Evolutionary conservation across 2,113 vertebrate genomes (phyloP).

Genomic region (Synchiropus splendidus): DNA sequence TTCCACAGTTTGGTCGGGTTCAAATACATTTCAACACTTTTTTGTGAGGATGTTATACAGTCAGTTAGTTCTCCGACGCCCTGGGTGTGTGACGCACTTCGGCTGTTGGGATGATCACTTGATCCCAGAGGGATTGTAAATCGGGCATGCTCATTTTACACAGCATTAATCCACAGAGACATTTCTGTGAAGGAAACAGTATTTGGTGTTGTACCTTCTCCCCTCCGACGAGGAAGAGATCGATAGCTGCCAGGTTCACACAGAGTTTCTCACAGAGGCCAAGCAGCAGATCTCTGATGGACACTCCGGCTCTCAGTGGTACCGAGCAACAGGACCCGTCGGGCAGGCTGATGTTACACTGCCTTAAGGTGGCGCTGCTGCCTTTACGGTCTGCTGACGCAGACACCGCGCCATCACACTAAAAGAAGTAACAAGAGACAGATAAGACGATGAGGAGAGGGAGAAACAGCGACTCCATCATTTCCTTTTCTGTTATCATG

Average conservation of each 20-base stretch:
- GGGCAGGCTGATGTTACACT: conserved; percentile 83
- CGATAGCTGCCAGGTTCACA: conserved; percentile 88
- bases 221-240: conserved; percentile 90
- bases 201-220: conserved; percentile 87
- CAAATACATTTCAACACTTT: too few species aligned
- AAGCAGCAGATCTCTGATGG: conserved; percentile 83
- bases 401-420: conserved; percentile 73
- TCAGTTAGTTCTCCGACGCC: too few species aligned
- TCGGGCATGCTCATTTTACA: too few species aligned
- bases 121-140: conserved; percentile 47
- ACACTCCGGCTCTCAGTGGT: conserved; percentile 73
- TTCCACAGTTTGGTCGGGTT: too few species aligned
- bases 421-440: conserved; percentile 63
- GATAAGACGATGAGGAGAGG: conserved; percentile 59
- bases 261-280: conserved; percentile 88
- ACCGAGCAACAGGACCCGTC: conserved; percentile 82
- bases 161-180: too few species aligned
- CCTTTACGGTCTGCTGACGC: conserved; percentile 63
- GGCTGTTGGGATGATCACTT: too few species aligned
- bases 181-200: conserved; percentile 53
- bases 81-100: too few species aligned
- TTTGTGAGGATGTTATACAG: too few species aligned
- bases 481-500: neutral
- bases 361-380: conserved; percentile 61
- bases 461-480: neutral